phyloP scores from a whole-genome alignment of 2,113 vertebrate genomes.

The Cochlearius cochlearius region DNA sequence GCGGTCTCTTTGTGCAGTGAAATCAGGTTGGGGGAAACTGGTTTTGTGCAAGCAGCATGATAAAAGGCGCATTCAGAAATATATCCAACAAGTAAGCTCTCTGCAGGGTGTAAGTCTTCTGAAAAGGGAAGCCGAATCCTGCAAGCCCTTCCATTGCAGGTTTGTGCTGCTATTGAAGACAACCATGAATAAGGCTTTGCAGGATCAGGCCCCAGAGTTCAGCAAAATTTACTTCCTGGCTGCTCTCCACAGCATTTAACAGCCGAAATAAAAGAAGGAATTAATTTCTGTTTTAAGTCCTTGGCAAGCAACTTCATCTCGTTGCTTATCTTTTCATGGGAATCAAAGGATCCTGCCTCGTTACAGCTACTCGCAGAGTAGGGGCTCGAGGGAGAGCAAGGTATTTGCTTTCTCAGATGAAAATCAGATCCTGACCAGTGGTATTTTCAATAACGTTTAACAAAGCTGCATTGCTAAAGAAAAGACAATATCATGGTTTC shows the following conservation, averaged over 20 bases:
- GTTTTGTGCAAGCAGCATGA: conserved; percentile 49
- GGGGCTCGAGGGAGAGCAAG: conserved; percentile 22
- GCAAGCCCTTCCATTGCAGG: conserved; percentile 19
- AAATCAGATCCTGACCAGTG: neutral
- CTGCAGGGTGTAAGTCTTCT: conserved; percentile 55
- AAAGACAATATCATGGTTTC: conserved; percentile 52
- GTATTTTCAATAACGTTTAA: conserved; percentile 57
- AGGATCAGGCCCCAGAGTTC: conserved; percentile 45
- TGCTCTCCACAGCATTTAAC: conserved; percentile 23
- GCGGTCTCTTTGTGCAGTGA: neutral
- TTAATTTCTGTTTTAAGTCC: conserved; percentile 56
- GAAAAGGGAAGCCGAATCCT: conserved; percentile 48
- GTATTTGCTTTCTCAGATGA: conserved; percentile 63
- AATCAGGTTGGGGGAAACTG: conserved; percentile 51
- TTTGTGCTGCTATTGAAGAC: conserved; percentile 28
- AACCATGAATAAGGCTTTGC: conserved; percentile 25
- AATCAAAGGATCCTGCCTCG: conserved; percentile 11
- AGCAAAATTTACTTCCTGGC: conserved; percentile 49
- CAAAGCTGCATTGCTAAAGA: conserved; percentile 58
- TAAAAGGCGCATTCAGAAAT: conserved; percentile 62
- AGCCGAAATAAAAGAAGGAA: conserved; percentile 4
- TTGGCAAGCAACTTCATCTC: conserved; percentile 52
- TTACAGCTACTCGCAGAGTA: neutral
- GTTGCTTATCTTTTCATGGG: conserved; percentile 49
- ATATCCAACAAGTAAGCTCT: conserved; percentile 49